Evolutionary conservation across 2,797 vertebrate species (phyloP), one percentile per base, ranked within the genome.

Genomic region (Heteromormyrus szaboi): DNA sequence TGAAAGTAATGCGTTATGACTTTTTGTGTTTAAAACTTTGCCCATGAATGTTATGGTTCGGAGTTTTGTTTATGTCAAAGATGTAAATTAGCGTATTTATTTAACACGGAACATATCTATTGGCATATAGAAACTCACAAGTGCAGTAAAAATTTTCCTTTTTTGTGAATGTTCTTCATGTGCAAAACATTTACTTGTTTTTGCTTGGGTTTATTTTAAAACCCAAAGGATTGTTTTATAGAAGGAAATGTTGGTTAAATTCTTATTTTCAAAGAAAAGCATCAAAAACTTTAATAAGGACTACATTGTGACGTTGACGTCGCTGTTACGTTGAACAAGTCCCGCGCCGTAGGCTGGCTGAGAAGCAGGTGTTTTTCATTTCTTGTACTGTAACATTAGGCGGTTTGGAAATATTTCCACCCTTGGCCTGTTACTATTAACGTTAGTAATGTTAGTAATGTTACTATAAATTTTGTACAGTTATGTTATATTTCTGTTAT

Each of bases 401-500:
- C 41, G 76, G 76, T 81, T 81, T 81, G 41, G 41, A 81, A 81
- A 81, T 81, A 81, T 81, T 46, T 81, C 76, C 76, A 81, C 37
- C 19, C 76, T 46, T 81, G 76, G 76, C 76, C 76, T 46, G 76
- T 81, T 81, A 81, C 19, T 81, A 81, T 81, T 81, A 81, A 46
- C 76, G 76, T 81, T 81, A 46, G 41, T 46, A 81, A 81, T 46
- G 76, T 46, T 46, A 81, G 41, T 46, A 81, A 81, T 46, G 76
- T 81, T 46, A 46, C 37, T 81, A 81, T 81, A 81, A 81, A 81
- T 81, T 76, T 46, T 81, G 19, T 22, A 22, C 37, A 46, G 76
- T 81, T 44, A 81, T 81, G 76, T 81, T 81, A 81, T 44, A 81
- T 81, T 81, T 81, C 41, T 46, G 76, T 81, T 81, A 81, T 81